phyloP scores from a whole-genome alignment of 2,888 invertebrate species.

The Harpalus rufipes region DNA sequence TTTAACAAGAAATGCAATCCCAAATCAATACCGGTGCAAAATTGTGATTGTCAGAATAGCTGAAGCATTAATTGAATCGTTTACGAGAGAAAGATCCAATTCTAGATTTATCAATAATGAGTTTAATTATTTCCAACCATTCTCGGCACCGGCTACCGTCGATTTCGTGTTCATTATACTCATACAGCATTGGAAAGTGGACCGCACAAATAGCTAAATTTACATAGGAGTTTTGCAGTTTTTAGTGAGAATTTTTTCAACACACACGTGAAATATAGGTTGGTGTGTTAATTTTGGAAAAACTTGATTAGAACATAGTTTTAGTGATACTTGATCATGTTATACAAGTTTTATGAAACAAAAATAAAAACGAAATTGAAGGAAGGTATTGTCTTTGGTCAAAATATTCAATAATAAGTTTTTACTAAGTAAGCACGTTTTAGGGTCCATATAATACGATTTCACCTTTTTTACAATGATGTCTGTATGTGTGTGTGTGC shows the following conservation, averaged over 20 bases:
- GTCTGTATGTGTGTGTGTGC: no score
- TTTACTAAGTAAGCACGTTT: no score
- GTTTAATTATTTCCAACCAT: conserved; percentile 29
- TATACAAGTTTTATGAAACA: no score
- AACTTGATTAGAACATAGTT: neutral
- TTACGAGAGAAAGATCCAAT: conserved; percentile 23
- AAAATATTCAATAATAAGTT: no score
- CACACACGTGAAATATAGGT: neutral
- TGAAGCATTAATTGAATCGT: conserved; percentile 31
- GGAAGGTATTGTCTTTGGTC: no score
- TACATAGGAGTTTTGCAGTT: neutral
- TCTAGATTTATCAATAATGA: conserved; percentile 35
- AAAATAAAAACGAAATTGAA: no score
- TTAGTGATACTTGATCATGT: no score
- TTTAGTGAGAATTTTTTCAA: neutral
- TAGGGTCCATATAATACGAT: no score
- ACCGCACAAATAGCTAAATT: neutral
- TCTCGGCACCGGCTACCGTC: neutral
- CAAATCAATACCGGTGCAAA: neutral
- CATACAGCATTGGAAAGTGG: neutral
- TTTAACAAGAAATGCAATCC: neutral
- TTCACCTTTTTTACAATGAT: no score
- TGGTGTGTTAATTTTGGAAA: neutral
- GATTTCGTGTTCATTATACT: neutral
- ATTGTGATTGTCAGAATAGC: neutral